Conservation (phyloP, 2,113 vertebrate species). For the Tautogolabrus adspersus region DNA sequence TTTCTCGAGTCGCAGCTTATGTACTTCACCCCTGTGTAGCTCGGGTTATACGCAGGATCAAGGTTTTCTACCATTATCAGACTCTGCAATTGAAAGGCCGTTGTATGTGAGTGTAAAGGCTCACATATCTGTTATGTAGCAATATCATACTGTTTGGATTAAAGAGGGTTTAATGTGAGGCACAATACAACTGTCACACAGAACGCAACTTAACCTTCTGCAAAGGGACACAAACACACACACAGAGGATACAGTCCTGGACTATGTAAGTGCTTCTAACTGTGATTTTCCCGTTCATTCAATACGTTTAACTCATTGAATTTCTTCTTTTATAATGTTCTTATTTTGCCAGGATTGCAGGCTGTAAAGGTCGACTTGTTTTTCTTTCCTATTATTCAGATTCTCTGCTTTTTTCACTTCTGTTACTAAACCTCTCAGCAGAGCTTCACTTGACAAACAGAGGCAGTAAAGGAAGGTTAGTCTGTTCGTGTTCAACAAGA, state of each 20-base stretch:
- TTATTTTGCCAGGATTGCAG: not conserved
- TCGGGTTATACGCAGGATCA: not conserved
- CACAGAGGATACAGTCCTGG: not conserved
- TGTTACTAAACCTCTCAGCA: not conserved
- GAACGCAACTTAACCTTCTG: slow-evolving; percentile 19
- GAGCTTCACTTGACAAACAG: not conserved
- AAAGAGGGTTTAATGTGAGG: slow-evolving; percentile 29
- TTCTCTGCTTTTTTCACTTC: not conserved
- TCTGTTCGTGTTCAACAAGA: not conserved
- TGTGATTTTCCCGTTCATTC: not conserved
- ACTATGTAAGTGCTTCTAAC: not conserved
- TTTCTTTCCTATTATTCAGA: not conserved
- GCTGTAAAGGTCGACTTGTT: slow-evolving; percentile 4
- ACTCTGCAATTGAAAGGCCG: not conserved
- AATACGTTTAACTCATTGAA: not conserved
- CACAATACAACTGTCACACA: slow-evolving; percentile 16
- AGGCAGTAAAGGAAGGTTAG: not conserved
- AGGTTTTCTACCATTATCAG: not conserved
- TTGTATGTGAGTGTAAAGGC: not conserved
- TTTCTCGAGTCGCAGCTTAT: not conserved
- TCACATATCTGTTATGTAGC: not conserved
- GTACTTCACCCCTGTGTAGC: not conserved
- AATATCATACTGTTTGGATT: slow-evolving; percentile 28
- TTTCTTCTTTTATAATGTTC: not conserved
- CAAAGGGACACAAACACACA: not conserved